Evolutionary conservation across 2,797 vertebrate species (phyloP), one percentile per base, ranked within the genome.

Genomic region (Picus viridis): DNA sequence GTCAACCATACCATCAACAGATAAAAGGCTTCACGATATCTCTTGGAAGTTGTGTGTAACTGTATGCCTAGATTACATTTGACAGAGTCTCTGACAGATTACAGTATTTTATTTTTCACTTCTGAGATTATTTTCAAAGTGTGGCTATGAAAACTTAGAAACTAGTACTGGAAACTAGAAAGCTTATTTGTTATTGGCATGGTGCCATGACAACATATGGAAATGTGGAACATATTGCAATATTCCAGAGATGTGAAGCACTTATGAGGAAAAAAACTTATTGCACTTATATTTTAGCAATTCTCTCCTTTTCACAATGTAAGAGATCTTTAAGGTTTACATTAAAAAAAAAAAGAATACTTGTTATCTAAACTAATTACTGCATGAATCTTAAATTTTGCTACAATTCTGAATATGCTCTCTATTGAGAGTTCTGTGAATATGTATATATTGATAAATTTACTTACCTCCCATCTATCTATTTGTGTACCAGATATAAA

Each of bases 121-220:
- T 89, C 91, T 69, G 53, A 89, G 79, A 32, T 92, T 91, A 78
- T 83, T 95, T 92, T 94, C 85, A 90, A 93, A 93, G 17, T 18
- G 26, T 92, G 54, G 8, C 45, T 75, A 62, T 76, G 62, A 94
- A 94, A 89, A 65, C 5, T 43, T 70, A 80, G 81, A 85, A 90
- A 80, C 68, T 53, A 39, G 49, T 54, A 70, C 13, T 70, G 36
- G 49, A 70, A 70, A 39, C 68, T 75, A 80, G 78, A 87, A 90
- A 80, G 20, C 51, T 92, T 87, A 32, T 76, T 94, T 89, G 23
- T 76, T 83, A 57, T 14, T 83, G 71, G 32, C 49, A 36, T n/a
- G 10, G 3, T 88, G 49, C 59, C 73, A 86, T 47, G 94, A 85
- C 24, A 89, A 76, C 65, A 74, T 90, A 92, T 36, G 75, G 83